These are phyloP conservation scores for Acrobasis repandana DNA, from an alignment of 2,888 invertebrate genomes.

Conservation along the genomic window DNA sequence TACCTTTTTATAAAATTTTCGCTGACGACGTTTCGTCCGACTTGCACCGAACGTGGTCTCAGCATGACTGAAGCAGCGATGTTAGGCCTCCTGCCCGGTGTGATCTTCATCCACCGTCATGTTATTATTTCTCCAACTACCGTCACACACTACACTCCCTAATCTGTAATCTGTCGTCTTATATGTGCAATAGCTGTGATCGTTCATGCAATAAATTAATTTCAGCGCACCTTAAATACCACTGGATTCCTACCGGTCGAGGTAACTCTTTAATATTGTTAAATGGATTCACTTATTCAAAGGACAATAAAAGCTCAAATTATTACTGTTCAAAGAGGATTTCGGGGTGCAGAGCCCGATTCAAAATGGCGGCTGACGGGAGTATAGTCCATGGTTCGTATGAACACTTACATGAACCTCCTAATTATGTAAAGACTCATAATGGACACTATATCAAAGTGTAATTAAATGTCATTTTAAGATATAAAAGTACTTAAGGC, in stretches of 20 bases:
- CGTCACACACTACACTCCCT: too few species aligned
- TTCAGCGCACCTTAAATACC: conserved; percentile 8
- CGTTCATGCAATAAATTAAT: not conserved
- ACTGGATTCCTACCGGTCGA: conserved; percentile 34
- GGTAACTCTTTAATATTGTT: conserved; percentile 43
- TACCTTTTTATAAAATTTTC: too few species aligned
- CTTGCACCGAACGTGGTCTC: too few species aligned
- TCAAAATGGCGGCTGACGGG: conserved; percentile 23
- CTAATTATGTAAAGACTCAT: conserved; percentile 24
- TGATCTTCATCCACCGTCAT: too few species aligned
- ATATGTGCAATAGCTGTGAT: not conserved
- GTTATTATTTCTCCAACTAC: too few species aligned
- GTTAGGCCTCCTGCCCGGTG: too few species aligned
- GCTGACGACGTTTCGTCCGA: too few species aligned
- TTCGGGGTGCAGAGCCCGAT: conserved; percentile 31
- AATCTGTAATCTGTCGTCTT: too few species aligned
- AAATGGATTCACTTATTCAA: conserved; percentile 42
- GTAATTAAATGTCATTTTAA: not conserved
- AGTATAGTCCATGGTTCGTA: conserved; percentile 15
- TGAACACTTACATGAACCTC: conserved; percentile 25
- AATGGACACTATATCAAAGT: conserved; percentile 22
- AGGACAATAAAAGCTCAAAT: conserved; percentile 44
- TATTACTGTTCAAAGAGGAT: conserved; percentile 35
- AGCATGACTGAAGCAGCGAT: too few species aligned
- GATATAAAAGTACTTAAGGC: too few species aligned